phyloP scores from a whole-genome alignment of 2,888 invertebrate genomes.

The Cheilosia pagana region DNA sequence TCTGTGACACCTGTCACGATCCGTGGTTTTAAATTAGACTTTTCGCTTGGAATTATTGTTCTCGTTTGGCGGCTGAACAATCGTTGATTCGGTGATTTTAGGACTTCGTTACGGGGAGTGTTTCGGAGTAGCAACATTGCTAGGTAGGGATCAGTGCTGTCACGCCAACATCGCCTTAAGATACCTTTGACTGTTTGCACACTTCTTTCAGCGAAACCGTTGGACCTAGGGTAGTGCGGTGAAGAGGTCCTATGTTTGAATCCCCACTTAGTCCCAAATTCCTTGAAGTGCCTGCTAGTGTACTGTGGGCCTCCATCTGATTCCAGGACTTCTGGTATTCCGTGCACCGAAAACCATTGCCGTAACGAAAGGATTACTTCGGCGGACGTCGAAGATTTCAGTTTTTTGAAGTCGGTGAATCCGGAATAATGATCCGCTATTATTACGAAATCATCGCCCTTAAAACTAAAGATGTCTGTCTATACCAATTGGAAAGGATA shows the following conservation, averaged over 20 bases:
- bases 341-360: slow-evolving; percentile 23
- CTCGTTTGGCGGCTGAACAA: slow-evolving; percentile 9
- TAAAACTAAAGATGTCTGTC: too few species aligned
- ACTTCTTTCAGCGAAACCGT: neutral
- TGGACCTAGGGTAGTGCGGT: neutral
- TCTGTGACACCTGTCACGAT: slow-evolving; percentile 23
- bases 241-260: too few species aligned
- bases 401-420: neutral
- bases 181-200: neutral
- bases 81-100: slow-evolving; percentile 4
- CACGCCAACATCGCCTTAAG: neutral
- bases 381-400: neutral
- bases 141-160: neutral
- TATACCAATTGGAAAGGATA: too few species aligned
- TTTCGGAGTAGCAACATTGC: slow-evolving; percentile 3
- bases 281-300: too few species aligned
- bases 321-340: slow-evolving; percentile 14
- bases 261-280: too few species aligned
- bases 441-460: too few species aligned
- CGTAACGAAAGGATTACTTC: slow-evolving; percentile 10
- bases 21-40: neutral
- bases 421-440: too few species aligned
- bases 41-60: neutral
- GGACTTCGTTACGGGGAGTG: neutral
- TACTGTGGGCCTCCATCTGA: neutral